Evolutionary conservation across 2,888 invertebrate genomes (phyloP).

Genomic region (Cataglyphis albicans): DNA sequence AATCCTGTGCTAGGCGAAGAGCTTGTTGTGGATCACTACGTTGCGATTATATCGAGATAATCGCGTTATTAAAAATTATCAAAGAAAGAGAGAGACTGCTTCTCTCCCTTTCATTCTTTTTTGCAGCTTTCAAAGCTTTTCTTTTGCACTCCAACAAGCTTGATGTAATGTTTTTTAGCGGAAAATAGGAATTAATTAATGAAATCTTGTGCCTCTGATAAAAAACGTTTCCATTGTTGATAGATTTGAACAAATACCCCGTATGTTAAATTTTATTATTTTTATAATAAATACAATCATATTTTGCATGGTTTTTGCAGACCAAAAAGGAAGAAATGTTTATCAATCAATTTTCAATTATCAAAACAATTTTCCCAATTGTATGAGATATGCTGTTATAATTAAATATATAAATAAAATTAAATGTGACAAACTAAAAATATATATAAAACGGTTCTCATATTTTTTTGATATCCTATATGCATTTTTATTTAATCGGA

Average conservation of each 20-base stretch:
- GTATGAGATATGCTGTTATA: neutral
- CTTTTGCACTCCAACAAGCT: neutral
- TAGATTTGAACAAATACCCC: neutral
- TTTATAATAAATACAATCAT: neutral
- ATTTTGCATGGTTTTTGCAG: neutral
- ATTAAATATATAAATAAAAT: neutral
- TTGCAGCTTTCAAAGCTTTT: neutral
- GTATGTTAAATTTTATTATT: neutral
- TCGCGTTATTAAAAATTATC: neutral
- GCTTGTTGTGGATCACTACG: slow-evolving; percentile 55
- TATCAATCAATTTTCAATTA: neutral
- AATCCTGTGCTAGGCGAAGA: neutral
- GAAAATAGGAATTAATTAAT: neutral
- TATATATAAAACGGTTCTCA: neutral
- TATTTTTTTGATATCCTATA: neutral
- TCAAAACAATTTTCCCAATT: neutral
- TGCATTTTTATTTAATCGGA: neutral
- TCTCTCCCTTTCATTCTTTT: neutral
- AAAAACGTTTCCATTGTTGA: neutral
- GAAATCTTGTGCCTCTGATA: neutral
- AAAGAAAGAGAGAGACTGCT: neutral
- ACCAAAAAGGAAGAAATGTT: neutral
- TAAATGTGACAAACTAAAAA: neutral
- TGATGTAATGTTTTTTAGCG: neutral
- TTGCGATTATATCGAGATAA: slow-evolving; percentile 64